These are phyloP conservation scores for Tragelaphus eurycerus DNA, from an alignment of 2,797 vertebrate genomes.

Conservation along the genomic window DNA sequence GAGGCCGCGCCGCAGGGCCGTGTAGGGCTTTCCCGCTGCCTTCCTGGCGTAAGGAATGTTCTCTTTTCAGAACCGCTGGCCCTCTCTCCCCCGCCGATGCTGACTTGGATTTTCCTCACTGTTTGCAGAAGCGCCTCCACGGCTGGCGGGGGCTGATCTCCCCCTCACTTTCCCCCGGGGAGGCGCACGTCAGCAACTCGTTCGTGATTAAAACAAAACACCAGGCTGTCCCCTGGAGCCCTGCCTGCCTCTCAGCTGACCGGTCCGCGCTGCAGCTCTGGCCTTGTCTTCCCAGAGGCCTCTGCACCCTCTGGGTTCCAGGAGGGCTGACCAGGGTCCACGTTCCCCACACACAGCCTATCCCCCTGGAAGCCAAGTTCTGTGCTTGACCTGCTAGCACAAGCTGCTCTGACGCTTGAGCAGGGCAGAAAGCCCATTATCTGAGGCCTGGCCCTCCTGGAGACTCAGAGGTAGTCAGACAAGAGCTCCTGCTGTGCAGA, in stretches of 20 bases:
- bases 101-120: constrained; percentile 85
- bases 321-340: neutral
- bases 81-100: constrained; percentile 78
- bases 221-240: constrained; percentile 58
- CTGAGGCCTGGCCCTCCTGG: neutral
- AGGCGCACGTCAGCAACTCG: constrained; percentile 82
- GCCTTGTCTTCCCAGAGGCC: constrained; percentile 8
- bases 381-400: neutral
- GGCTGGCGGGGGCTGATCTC: constrained; percentile 47
- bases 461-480: neutral
- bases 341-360: neutral
- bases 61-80: constrained; percentile 73
- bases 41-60: constrained; percentile 78
- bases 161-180: constrained; percentile 75
- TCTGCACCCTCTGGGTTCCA: neutral
- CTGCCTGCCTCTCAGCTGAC: constrained; percentile 72
- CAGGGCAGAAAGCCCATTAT: neutral
- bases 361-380: neutral
- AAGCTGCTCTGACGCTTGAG: neutral
- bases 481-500: neutral
- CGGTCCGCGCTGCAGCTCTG: constrained; percentile 52
- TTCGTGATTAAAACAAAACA: constrained; percentile 88
- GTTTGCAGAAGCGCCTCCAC: constrained; percentile 84
- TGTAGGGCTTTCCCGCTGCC: constrained; percentile 64
- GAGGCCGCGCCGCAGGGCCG: constrained; percentile 62